Percentiles rank a stretch among this genome's conserved stretches.
Evolutionary conservation across 2,888 invertebrate genomes (phyloP).

Genomic region (Caenorhabditis uteleia): DNA sequence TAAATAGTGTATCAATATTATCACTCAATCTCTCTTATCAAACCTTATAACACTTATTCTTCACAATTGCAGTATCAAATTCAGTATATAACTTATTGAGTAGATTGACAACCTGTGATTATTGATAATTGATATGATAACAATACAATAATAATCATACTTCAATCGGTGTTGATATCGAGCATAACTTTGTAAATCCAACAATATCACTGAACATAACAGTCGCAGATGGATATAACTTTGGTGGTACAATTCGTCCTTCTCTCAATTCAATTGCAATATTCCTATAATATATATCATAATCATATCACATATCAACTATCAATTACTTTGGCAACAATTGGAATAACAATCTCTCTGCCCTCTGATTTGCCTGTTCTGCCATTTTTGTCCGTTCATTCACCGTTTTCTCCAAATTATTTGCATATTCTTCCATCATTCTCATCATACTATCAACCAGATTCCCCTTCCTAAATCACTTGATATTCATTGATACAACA

Average conservation of each 20-base stretch:
- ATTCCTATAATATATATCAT: conserved; percentile 44
- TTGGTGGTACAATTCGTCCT: conserved; percentile 62
- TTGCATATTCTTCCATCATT: conserved; percentile 58
- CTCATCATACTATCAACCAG: conserved; percentile 55
- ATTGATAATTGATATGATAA: too few relatives aligned
- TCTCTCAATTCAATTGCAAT: conserved; percentile 63
- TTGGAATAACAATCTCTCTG: conserved; percentile 48
- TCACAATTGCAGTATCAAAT: conserved; percentile 61
- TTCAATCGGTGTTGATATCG: conserved; percentile 40
- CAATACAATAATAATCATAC: conserved; percentile 5
- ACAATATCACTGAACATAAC: conserved; percentile 60
- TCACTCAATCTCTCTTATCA: not conserved
- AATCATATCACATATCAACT: not conserved
- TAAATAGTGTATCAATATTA: conserved; percentile 2
- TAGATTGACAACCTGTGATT: conserved; percentile 43
- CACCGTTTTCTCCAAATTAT: conserved; percentile 50
- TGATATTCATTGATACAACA: too few relatives aligned
- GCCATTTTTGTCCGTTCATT: conserved; percentile 48
- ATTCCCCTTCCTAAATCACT: conserved; percentile 49
- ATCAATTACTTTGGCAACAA: conserved; percentile 43
- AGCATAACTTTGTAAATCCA: conserved; percentile 52
- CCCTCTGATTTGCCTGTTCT: conserved; percentile 46
- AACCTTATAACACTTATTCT: conserved; percentile 50
- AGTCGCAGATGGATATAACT: conserved; percentile 57
- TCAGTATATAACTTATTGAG: conserved; percentile 63